Evolutionary conservation across 2,888 invertebrate genomes (phyloP), one percentile per base, ranked within the genome.

Genomic region (Philaethria dido): DNA sequence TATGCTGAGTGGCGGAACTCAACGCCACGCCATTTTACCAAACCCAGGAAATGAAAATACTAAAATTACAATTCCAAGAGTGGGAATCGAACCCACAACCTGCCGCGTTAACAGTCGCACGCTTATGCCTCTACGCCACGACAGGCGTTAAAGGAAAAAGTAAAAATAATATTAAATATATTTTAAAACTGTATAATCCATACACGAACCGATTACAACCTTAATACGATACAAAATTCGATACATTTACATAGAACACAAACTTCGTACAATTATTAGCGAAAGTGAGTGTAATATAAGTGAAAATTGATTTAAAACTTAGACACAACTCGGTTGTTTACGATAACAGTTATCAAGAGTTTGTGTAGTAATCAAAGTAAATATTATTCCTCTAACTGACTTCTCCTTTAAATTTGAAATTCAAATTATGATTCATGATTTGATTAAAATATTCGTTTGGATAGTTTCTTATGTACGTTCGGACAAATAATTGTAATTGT

Each of bases 301-400:
- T 39, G 48, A 59, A 52, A 59, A 66, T 60, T 71, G 62, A 44
- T 60, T 60, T 60, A 60, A 64, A 69, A 71, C 52, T 72, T 69
- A 62, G 69, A 60, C 55, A 66, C 70, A 73, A 69, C 60, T 69
- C 52, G 59, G 60, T 72, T 75, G 73, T 75, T 75, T 74, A 69
- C 69, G 68, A 73, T 73, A 75, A 73, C 70, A 70, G 73, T 75
- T 72, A 73, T 63, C 61, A 67, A 33, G 59, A 73, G 66, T 72
- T 75, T 69, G 65, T 69, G 60, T 73, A 76, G 74, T 72, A 74
- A 76, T 77, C 73, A 74, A 73, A 76, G 74, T 77, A 74, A 77
- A 75, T 75, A 74, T 76, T 77, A 76, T 77, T 75, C 69, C 71
- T 69, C 73, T 75, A 73, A 72, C 73, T 73, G 73, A 69, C 74